Evolutionary conservation across 2,113 vertebrate species (phyloP), one percentile per base, ranked within the genome.

Genomic region (Elaphurus davidianus): DNA sequence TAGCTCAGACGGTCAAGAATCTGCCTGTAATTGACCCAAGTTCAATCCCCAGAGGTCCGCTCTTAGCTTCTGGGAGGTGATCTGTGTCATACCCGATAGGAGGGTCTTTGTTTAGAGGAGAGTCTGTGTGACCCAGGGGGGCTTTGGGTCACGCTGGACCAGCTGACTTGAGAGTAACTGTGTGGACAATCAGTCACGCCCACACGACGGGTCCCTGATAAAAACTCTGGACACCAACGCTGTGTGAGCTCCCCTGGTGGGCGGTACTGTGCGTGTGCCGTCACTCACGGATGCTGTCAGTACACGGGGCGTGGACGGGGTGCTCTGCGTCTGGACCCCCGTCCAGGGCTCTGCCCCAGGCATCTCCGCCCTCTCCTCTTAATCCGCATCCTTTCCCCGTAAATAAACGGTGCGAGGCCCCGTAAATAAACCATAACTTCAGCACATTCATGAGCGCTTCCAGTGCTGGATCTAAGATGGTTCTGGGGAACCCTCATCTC

Each of bases 261-360:
- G 60, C 60, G 7, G 3, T 0, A 3, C 4, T 16, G n/a, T 11
- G 8, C 11, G 7, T 1, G 5, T 19, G 17, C 8, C 1, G 6
- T n/a, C 50, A 15, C 40, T 79, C 67, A 10, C 7, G 2, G 19
- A 55, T 1, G 81, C 55, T 7, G 3, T 57, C 27, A n/a, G 21
- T 16, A 57, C 1, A 6, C 0, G 0, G 57, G 92, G 40, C 17
- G 57, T 13, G 27, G 71, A 17, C 19, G 8, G 13, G 4, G n/a
- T 11, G 27, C 43, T 8, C 19, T 0, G 14, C 1, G 0, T 62
- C 21, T 3, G n/a, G 30, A 30, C 9, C 6, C 1, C 36, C 7
- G 0, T 7, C 33, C 3, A 19, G n/a, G 25, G 8, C 16, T 52
- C 36, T 7, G 54, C 4, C 54, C 64, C 9, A 2, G 0, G 15